Base-by-base conservation (phyloP, 1,140 invertebrate species). In the Callitettix versicolor region DNA sequence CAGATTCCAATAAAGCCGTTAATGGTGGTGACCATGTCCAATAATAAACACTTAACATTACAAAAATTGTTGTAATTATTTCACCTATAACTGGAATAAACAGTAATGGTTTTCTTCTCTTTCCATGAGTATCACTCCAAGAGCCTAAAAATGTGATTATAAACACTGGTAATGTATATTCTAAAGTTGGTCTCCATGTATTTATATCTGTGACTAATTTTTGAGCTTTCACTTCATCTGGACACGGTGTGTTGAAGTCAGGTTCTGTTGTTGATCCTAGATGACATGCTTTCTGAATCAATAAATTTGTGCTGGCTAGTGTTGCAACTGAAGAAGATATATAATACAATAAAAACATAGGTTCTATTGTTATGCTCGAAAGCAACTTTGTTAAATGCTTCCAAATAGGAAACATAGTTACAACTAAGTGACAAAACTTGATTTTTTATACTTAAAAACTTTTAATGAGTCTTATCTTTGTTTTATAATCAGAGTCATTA, bases 41-140 rank as follows among this genome's bases (percentile, higher is more conserved):
- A 21, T 53, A 59, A 52, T 54, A 61, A 14, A 58, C 52, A 30
- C 58, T 56, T 6, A 55, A 17, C 18, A 55, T 22, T 30, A 55
- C 41, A 22, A 44, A 42, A 40, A 42, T 9, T 14, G 49, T 36
- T 11, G 57, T 58, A 20, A 57, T 12, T 15, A 61, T 42, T n/a
- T 60, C 53, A 14, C 61, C 61, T 4, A 48, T 18, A 15, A 70
- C 63, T 4, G 73, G 67, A 6, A 75, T 43, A 5, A 73, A 58
- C 43, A 77, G 65, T 0, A 73, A 67, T 5, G 71, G 56, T 61
- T 73, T 75, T 34, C 73, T 59, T 7, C 71, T 65, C 26, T 56
- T 52, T n/a, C 58, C 62, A 43, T 62, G 60, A 11, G 3, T 65
- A 26, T 57, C 63, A 43, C 44, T 64, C 61, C 46, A 71, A 21